Percentiles rank a stretch among this genome's conserved stretches.
Evolutionary conservation across 1,140 invertebrate genomes (phyloP).

Genomic region (Lepidurus arcticus): DNA sequence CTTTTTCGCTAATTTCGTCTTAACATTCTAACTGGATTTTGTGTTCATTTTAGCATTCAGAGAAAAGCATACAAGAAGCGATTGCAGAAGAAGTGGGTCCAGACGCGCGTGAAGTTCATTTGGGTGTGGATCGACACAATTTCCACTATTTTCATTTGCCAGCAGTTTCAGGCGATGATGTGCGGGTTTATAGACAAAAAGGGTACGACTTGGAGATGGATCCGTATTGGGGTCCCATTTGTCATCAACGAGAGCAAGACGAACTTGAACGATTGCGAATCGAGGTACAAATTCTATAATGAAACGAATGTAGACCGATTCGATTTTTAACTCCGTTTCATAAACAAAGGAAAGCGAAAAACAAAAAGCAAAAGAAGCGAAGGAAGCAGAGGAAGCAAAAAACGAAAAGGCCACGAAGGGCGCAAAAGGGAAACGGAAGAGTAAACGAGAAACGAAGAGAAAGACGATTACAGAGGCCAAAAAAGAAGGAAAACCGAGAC

Average conservation of each 20-base stretch:
- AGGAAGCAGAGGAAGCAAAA: background rate
- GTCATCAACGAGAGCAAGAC: conserved; percentile 10
- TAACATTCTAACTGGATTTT: background rate
- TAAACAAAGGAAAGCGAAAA: background rate
- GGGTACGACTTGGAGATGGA: conserved; percentile 31
- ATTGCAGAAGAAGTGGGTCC: conserved; percentile 43
- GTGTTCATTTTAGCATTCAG: conserved; percentile 42
- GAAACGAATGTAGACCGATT: background rate
- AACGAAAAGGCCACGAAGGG: conserved; percentile 6
- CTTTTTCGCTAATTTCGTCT: background rate
- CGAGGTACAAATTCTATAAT: background rate
- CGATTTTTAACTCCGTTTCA: background rate
- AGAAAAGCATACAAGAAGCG: conserved; percentile 46
- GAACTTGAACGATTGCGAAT: conserved; percentile 28
- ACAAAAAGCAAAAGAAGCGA: background rate
- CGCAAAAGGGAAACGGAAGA: conserved; percentile 26
- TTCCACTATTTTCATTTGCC: conserved; percentile 56
- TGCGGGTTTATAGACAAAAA: conserved; percentile 52
- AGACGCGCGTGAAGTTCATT: conserved; percentile 44
- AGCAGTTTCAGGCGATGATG: conserved; percentile 53
- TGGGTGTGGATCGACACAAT: conserved; percentile 54
- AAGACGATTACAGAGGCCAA: background rate
- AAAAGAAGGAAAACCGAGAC: background rate
- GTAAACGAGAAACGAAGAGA: background rate
- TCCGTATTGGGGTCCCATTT: conserved; percentile 30